phyloP scores from a whole-genome alignment of 2,113 vertebrate genomes.

The Gyps fulvus region DNA sequence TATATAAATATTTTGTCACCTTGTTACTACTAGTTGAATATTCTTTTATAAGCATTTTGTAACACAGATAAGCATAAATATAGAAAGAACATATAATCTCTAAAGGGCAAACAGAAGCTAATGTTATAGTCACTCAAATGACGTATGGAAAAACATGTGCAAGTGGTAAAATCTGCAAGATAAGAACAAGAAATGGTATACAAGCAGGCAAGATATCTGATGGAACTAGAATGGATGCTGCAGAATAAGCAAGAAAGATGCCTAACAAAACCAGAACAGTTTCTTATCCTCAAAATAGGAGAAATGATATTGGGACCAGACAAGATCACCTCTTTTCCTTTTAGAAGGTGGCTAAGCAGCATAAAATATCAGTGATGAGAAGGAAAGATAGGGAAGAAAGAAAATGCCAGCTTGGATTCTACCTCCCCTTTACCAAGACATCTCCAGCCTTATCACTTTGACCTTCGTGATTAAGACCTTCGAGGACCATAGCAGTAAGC shows the following conservation, averaged over 20 bases:
- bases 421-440: background rate
- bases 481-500: accelerated
- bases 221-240: background rate
- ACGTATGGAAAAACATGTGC: background rate
- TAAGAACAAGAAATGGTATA: background rate
- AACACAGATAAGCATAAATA: background rate
- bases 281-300: background rate
- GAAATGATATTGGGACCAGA: accelerated
- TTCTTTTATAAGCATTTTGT: background rate
- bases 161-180: background rate
- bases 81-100: background rate
- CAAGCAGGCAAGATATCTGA: background rate
- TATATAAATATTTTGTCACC: background rate
- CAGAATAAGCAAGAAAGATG: background rate
- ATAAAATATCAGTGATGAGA: background rate
- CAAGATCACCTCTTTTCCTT: background rate
- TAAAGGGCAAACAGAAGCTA: background rate
- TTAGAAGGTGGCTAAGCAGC: background rate
- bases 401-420: background rate
- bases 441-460: background rate
- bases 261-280: background rate
- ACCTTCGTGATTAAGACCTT: background rate
- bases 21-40: background rate
- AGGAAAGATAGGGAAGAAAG: background rate
- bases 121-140: background rate